Base-by-base conservation (phyloP, 2,888 invertebrate species). In the Stegana nigrithorax region DNA sequence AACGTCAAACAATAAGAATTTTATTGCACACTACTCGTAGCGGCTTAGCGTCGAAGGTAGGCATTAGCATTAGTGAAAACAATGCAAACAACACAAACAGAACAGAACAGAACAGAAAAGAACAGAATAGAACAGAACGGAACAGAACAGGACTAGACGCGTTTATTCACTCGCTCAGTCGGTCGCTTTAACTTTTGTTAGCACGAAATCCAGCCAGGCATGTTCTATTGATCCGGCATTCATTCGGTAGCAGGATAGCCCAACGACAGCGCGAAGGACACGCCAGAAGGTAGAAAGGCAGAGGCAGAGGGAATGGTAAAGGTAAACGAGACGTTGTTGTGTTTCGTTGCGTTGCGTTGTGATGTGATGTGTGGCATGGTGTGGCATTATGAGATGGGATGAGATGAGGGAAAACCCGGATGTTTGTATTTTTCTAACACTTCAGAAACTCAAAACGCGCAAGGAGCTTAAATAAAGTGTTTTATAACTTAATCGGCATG, bases 391-490 rank as follows among this genome's bases (percentile, higher is more conserved):
- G 8, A n/a, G n/a, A n/a, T n/a, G 10, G 10, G 21, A 32, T 47
- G 36, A 55, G 12, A 27, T 19, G 21, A 25, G 62, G 44, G 47
- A 63, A 64, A 60, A 25, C 51, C 51, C 36, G 12, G 21, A 36
- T 42, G 17, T 42, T 39, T 55, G 8, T 55, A 36, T 55, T 32
- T 8, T 36, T 32, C 12, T 25, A 47, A 47, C 25, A 47, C 47
- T 47, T 47, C 47, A 12, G 21, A 10, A 47, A 32, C 32, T 32
- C n/a, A 32, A n/a, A n/a, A n/a, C n/a, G n/a, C n/a, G n/a, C n/a
- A n/a, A n/a, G n/a, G n/a, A n/a, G n/a, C n/a, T n/a, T n/a, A n/a
- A n/a, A n/a, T n/a, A n/a, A n/a, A n/a, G n/a, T n/a, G n/a, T n/a
- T n/a, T n/a, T n/a, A n/a, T n/a, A n/a, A n/a, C n/a, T n/a, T n/a